A percentile compares a stretch with the other conserved stretches of the same genome.
Conservation (phyloP, 30 jellyfish, hydroid and myxozoan genomes). For the Turritopsis rubra region DNA sequence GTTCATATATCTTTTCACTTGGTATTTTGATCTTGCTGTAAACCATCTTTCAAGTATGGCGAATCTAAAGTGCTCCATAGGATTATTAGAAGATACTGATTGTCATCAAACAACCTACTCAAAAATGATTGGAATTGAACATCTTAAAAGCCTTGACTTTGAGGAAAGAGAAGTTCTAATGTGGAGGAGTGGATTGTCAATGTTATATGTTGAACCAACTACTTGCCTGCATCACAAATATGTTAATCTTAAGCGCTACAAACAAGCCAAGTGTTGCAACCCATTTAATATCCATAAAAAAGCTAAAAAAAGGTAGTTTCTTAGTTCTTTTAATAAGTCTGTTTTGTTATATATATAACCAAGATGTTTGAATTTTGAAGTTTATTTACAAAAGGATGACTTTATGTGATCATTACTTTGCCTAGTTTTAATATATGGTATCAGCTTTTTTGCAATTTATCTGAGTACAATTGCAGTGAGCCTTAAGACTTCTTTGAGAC, state of each 20-base stretch:
- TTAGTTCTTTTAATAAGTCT: background rate
- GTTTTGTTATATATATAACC: background rate
- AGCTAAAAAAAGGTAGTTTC: background rate
- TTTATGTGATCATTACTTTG: too few species aligned
- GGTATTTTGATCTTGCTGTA: too few species aligned
- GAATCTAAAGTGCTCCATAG: background rate
- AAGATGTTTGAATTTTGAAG: background rate
- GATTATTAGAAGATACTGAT: background rate
- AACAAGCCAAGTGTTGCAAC: constrained; percentile 16
- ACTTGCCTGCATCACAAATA: constrained; percentile 32
- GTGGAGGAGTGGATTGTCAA: constrained; percentile 39
- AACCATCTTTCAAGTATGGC: background rate
- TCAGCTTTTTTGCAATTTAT: too few species aligned
- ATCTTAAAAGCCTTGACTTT: background rate
- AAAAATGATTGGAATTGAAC: background rate
- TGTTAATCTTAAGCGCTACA: constrained; percentile 4
- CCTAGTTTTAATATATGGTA: too few species aligned
- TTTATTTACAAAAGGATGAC: too few species aligned
- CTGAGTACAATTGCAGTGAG: too few species aligned
- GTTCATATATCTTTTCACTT: background rate
- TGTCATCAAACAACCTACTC: background rate
- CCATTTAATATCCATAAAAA: constrained; percentile 24
- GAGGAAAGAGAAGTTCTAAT: constrained; percentile 21
- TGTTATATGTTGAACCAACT: constrained; percentile 1
- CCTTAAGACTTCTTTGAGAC: too few species aligned